Evolutionary conservation across 2,113 vertebrate species (phyloP).

Genomic region (Prietella phreatophila): DNA sequence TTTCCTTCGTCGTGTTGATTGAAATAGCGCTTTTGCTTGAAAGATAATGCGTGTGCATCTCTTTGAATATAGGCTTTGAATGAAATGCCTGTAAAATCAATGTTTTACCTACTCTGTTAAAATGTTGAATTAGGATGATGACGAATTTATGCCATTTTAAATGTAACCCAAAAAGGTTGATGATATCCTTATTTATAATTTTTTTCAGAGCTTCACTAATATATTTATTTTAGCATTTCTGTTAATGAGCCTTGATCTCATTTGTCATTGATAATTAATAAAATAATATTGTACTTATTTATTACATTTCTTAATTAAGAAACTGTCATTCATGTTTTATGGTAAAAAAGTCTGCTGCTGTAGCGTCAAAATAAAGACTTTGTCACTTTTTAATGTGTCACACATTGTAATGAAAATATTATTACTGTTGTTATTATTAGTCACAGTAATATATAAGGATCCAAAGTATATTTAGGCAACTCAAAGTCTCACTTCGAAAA

Average conservation of each 20-base stretch:
- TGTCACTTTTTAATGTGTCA: constrained; percentile 22
- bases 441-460: neutral
- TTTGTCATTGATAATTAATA: constrained; percentile 6
- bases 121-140: constrained; percentile 10
- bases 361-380: constrained; percentile 32
- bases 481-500: neutral
- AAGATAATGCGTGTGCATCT: neutral
- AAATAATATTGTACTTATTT: neutral
- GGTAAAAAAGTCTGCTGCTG: constrained; percentile 24
- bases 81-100: constrained; percentile 14
- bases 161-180: neutral
- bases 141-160: neutral
- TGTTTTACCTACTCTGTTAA: constrained; percentile 13
- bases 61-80: neutral
- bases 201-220: constrained; percentile 29
- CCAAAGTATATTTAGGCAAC: neutral
- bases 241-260: neutral
- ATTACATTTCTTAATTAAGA: neutral
- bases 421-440: neutral
- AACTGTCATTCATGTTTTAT: constrained; percentile 8
- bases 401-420: neutral
- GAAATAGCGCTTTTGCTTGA: constrained; percentile 33
- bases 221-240: constrained; percentile 12
- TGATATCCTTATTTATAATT: constrained; percentile 3
- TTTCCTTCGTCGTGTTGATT: neutral